phyloP scores from a whole-genome alignment of 2,797 vertebrate species.

The Heliangelus exortis region DNA sequence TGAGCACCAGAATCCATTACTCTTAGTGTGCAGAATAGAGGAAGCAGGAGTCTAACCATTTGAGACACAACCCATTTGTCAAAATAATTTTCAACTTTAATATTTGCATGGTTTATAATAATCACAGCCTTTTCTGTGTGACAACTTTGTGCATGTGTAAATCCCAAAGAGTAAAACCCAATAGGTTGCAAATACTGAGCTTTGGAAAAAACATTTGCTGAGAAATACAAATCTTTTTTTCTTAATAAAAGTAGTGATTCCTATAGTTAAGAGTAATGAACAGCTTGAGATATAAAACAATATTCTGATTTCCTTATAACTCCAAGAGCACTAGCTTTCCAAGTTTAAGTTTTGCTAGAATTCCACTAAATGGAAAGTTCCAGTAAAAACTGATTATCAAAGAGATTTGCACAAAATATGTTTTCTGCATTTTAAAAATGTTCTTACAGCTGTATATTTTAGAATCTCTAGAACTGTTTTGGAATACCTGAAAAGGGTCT shows the following conservation, averaged over 20 bases:
- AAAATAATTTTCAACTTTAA: slow-evolving; percentile 17
- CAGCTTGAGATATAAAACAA: neutral
- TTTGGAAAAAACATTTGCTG: neutral
- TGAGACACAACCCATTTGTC: neutral
- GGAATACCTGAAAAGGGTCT: neutral
- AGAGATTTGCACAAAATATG: neutral
- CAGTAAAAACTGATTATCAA: neutral
- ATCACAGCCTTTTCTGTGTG: neutral
- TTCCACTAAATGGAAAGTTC: neutral
- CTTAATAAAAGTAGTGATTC: neutral
- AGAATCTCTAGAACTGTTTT: neutral
- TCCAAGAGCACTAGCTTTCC: neutral
- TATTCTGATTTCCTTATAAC: neutral
- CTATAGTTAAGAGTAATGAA: neutral
- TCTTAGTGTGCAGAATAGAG: neutral
- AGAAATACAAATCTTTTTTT: neutral
- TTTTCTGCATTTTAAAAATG: neutral
- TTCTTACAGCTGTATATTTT: neutral
- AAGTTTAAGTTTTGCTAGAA: neutral
- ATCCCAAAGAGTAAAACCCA: neutral
- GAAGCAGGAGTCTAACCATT: neutral
- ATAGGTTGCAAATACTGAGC: neutral
- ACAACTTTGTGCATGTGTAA: neutral
- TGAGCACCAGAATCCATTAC: neutral
- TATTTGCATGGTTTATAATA: neutral